Evolutionary conservation across 2,113 vertebrate genomes (phyloP).

Genomic region (Clarias batrachus): DNA sequence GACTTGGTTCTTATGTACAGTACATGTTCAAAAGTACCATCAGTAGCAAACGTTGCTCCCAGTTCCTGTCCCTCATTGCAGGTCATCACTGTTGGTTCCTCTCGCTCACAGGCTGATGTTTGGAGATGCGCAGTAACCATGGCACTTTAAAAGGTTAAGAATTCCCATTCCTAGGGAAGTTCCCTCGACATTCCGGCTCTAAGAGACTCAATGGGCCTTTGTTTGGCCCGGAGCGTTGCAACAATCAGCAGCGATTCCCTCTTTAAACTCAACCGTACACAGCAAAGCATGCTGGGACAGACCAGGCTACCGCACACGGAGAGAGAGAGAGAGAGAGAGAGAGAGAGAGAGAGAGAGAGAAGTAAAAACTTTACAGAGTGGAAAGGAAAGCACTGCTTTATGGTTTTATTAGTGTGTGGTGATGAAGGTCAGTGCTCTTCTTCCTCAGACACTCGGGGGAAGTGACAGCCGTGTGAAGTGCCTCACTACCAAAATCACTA

Average conservation of each 20-base stretch:
- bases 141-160: conserved; percentile 61
- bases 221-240: conserved; percentile 50
- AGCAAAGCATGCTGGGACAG: conserved; percentile 59
- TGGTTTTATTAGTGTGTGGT: conserved; percentile 15
- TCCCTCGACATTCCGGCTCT: conserved; percentile 46
- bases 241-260: conserved; percentile 60
- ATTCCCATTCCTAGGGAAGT: conserved; percentile 56
- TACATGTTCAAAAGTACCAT: conserved; percentile 50
- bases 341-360: conserved; percentile 3
- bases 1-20: conserved; percentile 9
- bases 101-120: neutral
- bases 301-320: conserved; percentile 54
- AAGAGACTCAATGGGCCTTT: conserved; percentile 61
- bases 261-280: conserved; percentile 50
- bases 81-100: neutral
- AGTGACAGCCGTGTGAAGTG: conserved; percentile 19
- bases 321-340: conserved; percentile 42
- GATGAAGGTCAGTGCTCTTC: conserved; percentile 33
- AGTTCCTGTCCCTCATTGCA: neutral
- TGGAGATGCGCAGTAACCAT: conserved; percentile 50
- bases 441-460: conserved; percentile 29
- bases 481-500: conserved; percentile 48
- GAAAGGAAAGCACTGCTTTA: neutral
- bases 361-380: conserved; percentile 7
- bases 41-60: conserved; percentile 8